Base-by-base conservation (phyloP, 2,888 invertebrate genomes). In the Mimumesa dahlbomi region DNA sequence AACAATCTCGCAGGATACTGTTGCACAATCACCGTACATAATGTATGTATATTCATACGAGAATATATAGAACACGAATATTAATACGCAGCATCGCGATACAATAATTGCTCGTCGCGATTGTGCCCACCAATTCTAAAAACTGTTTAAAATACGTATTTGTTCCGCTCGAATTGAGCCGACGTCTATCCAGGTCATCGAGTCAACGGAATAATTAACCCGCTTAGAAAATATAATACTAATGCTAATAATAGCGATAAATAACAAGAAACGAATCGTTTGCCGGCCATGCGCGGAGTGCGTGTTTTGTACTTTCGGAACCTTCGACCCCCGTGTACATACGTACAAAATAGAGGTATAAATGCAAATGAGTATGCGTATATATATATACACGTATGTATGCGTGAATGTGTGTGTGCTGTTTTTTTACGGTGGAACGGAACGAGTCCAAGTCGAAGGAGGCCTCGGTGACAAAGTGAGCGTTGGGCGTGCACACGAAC, bases 401-500 rank as follows among this genome's bases (percentile, higher is more conserved):
- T 18, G 11, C 11, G 16, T 14, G 18, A 16, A 43, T 43, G 14
- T 19, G 6, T 18, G 11, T 9, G 16, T 7, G 43, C n/a, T 29
- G 29, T 49, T 59, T 62, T 57, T 58, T n/a, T n/a, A n/a, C n/a
- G n/a, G 68, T 50, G 65, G 59, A n/a, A 16, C 45, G 22, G 50
- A 70, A 64, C 64, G 70, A 64, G 70, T 70, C 58, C 59, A 59
- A 38, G 61, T 57, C 46, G 69, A 58, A 64, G 50, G 71, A 69
- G 69, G 45, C 43, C 85, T 82, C 78, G 82, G 80, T 86, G 86
- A 86, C 86, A 86, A 82, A 84, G 84, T 76, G 82, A 85, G 81
- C 82, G 83, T 85, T 84, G 85, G 83, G 82, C 57, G 68, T 82
- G 36, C 46, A 22, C 45, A 13, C 46, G 40, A 38, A n/a, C 56